Conservation (phyloP, 2,888 invertebrate species). For the Leucophora obtusa region DNA sequence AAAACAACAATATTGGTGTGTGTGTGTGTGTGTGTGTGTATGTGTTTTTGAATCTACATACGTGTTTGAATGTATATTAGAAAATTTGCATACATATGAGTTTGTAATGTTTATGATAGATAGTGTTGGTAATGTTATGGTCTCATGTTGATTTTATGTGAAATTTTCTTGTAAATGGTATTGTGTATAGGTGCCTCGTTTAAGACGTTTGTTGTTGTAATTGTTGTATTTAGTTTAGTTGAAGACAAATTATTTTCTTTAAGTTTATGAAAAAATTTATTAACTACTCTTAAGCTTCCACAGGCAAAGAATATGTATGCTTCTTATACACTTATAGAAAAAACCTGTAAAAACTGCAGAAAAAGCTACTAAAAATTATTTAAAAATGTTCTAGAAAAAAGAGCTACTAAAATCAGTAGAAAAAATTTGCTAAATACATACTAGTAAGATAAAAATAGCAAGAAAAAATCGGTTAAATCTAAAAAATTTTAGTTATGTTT, state of each 20-base stretch:
- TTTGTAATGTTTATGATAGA: conserved; percentile 1
- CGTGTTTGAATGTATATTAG: background rate
- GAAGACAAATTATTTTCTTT: background rate
- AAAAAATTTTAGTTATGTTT: no score
- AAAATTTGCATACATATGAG: background rate
- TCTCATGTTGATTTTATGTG: background rate
- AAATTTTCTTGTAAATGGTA: background rate
- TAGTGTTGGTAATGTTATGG: conserved; percentile 1
- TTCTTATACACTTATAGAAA: no score
- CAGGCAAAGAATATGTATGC: background rate
- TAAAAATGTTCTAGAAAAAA: no score
- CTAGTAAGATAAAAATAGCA: no score
- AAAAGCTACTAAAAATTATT: no score
- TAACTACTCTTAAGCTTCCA: background rate
- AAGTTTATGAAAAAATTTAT: background rate
- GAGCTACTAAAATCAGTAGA: no score
- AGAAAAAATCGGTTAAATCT: no score
- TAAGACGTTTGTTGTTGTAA: background rate
- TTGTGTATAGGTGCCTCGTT: background rate
- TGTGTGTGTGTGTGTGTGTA: background rate
- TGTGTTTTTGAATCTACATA: background rate
- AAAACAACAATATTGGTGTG: background rate
- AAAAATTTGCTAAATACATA: no score
- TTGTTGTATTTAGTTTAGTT: background rate
- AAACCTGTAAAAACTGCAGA: no score